Percentiles rank a stretch among this genome's conserved stretches.
Conservation (phyloP, 1,140 invertebrate species). For the Aporrectodea caliginosa region DNA sequence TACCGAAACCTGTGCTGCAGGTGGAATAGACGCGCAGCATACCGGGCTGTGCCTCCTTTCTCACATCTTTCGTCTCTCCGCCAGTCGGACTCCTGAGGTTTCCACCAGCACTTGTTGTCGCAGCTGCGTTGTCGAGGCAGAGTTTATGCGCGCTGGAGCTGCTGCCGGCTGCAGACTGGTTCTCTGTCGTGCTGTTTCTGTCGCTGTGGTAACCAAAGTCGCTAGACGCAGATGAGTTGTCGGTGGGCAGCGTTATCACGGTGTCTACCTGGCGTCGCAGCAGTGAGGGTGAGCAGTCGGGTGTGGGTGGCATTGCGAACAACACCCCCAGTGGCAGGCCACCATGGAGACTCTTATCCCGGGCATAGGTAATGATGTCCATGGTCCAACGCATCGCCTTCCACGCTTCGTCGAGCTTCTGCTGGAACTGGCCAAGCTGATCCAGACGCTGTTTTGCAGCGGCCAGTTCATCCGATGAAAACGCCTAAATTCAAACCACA, state of each 20-base stretch:
- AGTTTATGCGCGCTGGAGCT: too few relatives aligned
- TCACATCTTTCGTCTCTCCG: slow-evolving; percentile 11
- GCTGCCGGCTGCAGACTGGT: slow-evolving; percentile 3
- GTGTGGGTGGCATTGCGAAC: slow-evolving; percentile 29
- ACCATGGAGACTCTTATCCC: slow-evolving; percentile 65
- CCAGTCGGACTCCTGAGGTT: too few relatives aligned
- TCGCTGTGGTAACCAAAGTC: slow-evolving; percentile 36
- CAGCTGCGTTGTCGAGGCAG: too few relatives aligned
- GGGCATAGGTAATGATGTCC: slow-evolving; percentile 85
- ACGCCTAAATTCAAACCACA: slow-evolving; percentile 72
- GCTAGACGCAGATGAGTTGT: background rate
- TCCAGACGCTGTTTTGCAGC: slow-evolving; percentile 77
- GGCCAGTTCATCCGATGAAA: slow-evolving; percentile 79
- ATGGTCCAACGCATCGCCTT: slow-evolving; percentile 89
- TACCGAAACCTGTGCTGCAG: slow-evolving; percentile 86
- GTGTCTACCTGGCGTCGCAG: slow-evolving; percentile 23
- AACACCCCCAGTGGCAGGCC: slow-evolving; percentile 47
- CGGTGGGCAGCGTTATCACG: too few relatives aligned
- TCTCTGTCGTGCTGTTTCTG: background rate
- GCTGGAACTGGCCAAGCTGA: slow-evolving; percentile 60
- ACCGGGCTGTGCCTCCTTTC: slow-evolving; percentile 39
- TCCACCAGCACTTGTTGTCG: too few relatives aligned
- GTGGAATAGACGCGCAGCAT: slow-evolving; percentile 79
- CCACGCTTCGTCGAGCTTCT: slow-evolving; percentile 66
- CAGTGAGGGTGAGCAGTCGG: slow-evolving; percentile 28